Base-by-base conservation (phyloP, 2,797 vertebrate species). In the Cynodonichthys magdalenae region DNA sequence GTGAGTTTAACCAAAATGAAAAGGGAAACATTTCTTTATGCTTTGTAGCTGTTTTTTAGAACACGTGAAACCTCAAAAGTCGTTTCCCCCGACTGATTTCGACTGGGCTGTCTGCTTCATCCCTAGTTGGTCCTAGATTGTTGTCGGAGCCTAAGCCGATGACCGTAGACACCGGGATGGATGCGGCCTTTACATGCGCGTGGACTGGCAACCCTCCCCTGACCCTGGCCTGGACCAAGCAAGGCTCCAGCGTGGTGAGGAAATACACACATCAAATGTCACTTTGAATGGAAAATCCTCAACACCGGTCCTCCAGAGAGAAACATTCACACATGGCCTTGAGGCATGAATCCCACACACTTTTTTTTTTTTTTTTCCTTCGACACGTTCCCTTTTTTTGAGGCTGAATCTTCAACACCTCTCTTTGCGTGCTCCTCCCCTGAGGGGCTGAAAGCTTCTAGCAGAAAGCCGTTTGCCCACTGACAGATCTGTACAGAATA, bases 131-230 rank as follows among this genome's bases (percentile, higher is more conserved):
- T 20, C 96, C 96, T 28, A 91, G 92, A 82, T 88, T 97, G 64
- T 82, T 94, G 54, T 92, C 94, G 0, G 94, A 94, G 78, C 96
- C 95, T 0, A 94, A 95, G 49, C 92, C 95, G 2, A 62, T 93
- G 83, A 94, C 84, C 0, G 95, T 96, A 67, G 96, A 97, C 53
- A 71, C 86, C 0, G 96, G 95, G 2, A 93, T 94, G 87, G 96
- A 97, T 14, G 93, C 95, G 1, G 93, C 93, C 3, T 96, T 97
- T 74, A 96, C 93, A 65, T 97, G 95, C 53, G 91, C 93, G 14
- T 97, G 96, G 96, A 94, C 92, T 1, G 95, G 96, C 61, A 97
- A 97, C 82, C 96, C 95, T 41, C 94, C 93, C 20, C 93, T 96
- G 45, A 95, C 93, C n/a, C 87, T 96, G 70, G 95, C 95, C 27